Conservation (phyloP, 2,888 invertebrate genomes). For the Acanthococcus lagerstroemiae region DNA sequence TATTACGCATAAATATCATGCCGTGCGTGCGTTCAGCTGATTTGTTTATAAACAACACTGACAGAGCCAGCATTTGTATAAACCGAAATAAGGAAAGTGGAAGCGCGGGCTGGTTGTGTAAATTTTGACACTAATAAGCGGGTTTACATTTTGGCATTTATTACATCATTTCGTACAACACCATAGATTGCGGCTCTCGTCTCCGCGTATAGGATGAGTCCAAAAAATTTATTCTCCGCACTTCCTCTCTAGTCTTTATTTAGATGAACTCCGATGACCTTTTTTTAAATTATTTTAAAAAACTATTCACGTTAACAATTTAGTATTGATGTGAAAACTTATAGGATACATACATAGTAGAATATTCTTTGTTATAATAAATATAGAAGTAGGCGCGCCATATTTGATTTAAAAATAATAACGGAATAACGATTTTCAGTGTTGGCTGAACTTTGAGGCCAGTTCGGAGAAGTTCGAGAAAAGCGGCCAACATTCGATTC, state of each 20-base stretch:
- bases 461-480: no score
- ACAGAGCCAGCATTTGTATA: slow-evolving; percentile 15
- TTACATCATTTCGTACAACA: slow-evolving; percentile 22
- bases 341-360: no score
- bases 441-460: no score
- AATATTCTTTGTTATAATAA: no score
- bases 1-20: background rate
- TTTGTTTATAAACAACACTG: slow-evolving; percentile 18
- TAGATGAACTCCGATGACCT: slow-evolving; percentile 23
- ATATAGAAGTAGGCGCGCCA: no score
- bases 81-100: background rate
- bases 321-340: no score
- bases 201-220: slow-evolving; percentile 8
- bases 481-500: no score
- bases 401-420: no score
- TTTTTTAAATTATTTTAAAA: no score
- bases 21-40: background rate
- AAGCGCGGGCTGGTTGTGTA: slow-evolving; percentile 5
- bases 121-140: slow-evolving; percentile 22
- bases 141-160: slow-evolving; percentile 24
- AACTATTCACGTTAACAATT: no score
- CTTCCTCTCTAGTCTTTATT: slow-evolving; percentile 19
- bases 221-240: slow-evolving; percentile 11
- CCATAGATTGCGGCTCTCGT: slow-evolving; percentile 4
- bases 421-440: no score